phyloP scores from a whole-genome alignment of 2,113 vertebrate genomes.

The Epinephelus cyanopodus region DNA sequence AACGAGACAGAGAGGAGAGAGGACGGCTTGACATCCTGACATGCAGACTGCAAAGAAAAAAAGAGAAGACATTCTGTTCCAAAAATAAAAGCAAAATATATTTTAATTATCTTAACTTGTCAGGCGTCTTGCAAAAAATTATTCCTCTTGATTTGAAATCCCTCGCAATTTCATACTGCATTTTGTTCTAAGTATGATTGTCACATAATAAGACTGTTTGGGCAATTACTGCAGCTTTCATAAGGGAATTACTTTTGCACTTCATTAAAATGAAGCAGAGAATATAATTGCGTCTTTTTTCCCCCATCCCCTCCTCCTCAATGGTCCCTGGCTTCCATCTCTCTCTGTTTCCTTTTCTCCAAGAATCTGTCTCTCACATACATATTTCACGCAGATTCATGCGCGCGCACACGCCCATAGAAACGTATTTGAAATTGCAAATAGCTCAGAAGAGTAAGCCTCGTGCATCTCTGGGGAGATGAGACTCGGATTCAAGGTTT shows the following conservation, averaged over 20 bases:
- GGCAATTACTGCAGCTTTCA: constrained; percentile 82
- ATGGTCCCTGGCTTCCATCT: constrained; percentile 36
- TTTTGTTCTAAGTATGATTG: constrained; percentile 83
- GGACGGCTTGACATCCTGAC: constrained; percentile 57
- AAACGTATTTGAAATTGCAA: constrained; percentile 72
- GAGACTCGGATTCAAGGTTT: constrained; percentile 63
- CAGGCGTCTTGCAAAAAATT: constrained; percentile 70
- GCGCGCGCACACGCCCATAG: background rate
- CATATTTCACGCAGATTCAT: constrained; percentile 19
- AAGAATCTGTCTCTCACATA: constrained; percentile 38
- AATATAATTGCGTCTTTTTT: constrained; percentile 77
- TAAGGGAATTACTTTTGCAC: constrained; percentile 82
- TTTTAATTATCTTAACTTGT: constrained; percentile 81
- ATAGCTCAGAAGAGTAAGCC: constrained; percentile 60
- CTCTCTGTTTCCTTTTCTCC: constrained; percentile 23
- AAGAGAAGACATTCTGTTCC: constrained; percentile 48
- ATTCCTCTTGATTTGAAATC: constrained; percentile 77
- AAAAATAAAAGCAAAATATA: constrained; percentile 63
- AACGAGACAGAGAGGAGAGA: background rate
- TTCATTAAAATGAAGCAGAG: constrained; percentile 79
- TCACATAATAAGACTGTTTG: constrained; percentile 85
- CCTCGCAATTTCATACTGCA: constrained; percentile 74
- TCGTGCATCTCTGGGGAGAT: constrained; percentile 54
- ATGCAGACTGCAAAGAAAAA: constrained; percentile 22
- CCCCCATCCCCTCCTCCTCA: constrained; percentile 51